Percentiles rank a stretch among this genome's conserved stretches.
These are phyloP conservation scores for Rousettus leschenaultii DNA, from an alignment of 2,113 vertebrate genomes.

Conservation along the genomic window DNA sequence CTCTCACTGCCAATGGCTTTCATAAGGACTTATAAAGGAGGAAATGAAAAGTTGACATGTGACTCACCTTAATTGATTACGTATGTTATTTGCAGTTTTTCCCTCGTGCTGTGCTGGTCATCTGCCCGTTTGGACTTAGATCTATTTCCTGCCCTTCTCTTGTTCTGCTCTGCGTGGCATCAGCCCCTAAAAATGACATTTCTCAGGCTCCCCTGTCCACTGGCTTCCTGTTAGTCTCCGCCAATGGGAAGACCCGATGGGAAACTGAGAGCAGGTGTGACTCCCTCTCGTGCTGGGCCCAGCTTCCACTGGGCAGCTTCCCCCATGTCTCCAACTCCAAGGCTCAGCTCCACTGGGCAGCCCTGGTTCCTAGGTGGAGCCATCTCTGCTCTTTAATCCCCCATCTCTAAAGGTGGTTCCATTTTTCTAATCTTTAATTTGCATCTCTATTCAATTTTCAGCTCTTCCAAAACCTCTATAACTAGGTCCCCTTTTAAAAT, in stretches of 20 bases:
- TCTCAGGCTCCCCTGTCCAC: background rate
- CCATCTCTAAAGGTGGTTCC: background rate
- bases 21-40: background rate
- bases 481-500: background rate
- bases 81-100: background rate
- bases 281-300: background rate
- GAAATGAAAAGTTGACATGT: background rate
- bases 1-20: background rate
- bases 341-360: background rate
- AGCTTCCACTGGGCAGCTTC: background rate
- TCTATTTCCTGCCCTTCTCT: background rate
- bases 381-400: background rate
- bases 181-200: background rate
- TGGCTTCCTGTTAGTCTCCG: background rate
- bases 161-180: background rate
- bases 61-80: background rate
- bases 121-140: background rate
- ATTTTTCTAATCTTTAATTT: background rate
- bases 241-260: background rate
- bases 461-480: background rate
- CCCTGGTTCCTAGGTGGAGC: background rate
- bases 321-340: background rate
- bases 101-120: background rate
- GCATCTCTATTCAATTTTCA: background rate
- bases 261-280: background rate